phyloP scores from a whole-genome alignment of 2,797 vertebrate genomes.

The Capromys pilorides region DNA sequence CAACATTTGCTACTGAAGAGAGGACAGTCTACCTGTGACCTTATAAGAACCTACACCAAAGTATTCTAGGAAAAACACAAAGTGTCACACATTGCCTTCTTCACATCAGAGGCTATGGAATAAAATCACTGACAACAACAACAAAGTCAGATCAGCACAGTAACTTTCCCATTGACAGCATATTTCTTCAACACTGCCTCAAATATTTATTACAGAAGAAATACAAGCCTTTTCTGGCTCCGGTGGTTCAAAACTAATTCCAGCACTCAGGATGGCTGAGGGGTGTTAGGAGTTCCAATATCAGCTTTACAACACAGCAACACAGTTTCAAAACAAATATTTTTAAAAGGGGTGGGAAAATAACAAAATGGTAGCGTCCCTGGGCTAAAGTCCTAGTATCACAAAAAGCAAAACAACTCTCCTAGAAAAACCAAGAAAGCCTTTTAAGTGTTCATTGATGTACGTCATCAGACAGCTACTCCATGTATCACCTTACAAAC shows the following conservation, averaged over 20 bases:
- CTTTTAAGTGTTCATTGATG: neutral
- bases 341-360: neutral
- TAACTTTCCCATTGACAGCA: neutral
- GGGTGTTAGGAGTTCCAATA: neutral
- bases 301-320: neutral
- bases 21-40: neutral
- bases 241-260: neutral
- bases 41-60: neutral
- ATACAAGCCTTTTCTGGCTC: neutral
- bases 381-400: neutral
- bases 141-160: neutral
- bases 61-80: neutral
- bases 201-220: slow-evolving; percentile 17
- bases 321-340: neutral
- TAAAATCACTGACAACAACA: slow-evolving; percentile 17
- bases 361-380: neutral
- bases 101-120: neutral
- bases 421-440: neutral
- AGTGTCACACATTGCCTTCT: neutral
- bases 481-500: neutral
- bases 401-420: neutral
- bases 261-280: neutral
- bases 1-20: neutral
- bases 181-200: slow-evolving; percentile 1
- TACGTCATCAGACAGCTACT: neutral